Percentiles rank a stretch among this genome's conserved stretches.
Evolutionary conservation across 2,888 invertebrate species (phyloP).

Genomic region (Apoda limacodes): DNA sequence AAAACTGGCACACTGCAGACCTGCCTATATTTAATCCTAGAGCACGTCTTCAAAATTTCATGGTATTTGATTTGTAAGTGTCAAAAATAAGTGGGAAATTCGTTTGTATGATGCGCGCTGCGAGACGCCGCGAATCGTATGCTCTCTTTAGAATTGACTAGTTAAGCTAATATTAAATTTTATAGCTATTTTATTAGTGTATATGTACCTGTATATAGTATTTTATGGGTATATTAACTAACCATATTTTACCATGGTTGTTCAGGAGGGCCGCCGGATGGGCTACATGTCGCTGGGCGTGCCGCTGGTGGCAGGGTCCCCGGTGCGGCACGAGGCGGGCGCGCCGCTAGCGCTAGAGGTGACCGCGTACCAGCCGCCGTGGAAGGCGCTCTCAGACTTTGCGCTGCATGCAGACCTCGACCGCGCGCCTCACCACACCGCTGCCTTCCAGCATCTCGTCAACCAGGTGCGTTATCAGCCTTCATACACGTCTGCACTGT

Average conservation of each 20-base stretch:
- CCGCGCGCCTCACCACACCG: constrained; percentile 85
- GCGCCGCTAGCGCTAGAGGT: constrained; percentile 88
- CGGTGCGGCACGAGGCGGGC: constrained; percentile 90
- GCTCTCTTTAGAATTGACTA: constrained; percentile 3
- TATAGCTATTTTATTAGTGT: not conserved
- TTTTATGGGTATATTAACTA: not conserved
- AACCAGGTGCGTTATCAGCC: no score
- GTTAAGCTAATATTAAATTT: constrained; percentile 10
- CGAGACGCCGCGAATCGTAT: no score
- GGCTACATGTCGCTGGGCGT: constrained; percentile 97
- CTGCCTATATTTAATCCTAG: no score
- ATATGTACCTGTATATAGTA: not conserved
- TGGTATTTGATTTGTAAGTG: no score
- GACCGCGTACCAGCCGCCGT: constrained; percentile 94
- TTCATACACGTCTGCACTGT: no score
- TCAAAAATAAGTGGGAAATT: no score
- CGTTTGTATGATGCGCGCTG: no score
- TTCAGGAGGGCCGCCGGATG: constrained; percentile 95
- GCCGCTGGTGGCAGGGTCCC: constrained; percentile 97
- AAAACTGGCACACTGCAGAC: no score
- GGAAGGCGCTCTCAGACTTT: constrained; percentile 97
- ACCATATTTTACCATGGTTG: not conserved
- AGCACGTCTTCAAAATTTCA: no score
- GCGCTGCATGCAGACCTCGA: constrained; percentile 95
- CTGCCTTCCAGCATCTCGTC: constrained; percentile 96